A percentile compares a stretch with the other conserved stretches of the same genome.
phyloP scores from a whole-genome alignment of 2,797 vertebrate genomes.

The Sebastolobus altivelis region DNA sequence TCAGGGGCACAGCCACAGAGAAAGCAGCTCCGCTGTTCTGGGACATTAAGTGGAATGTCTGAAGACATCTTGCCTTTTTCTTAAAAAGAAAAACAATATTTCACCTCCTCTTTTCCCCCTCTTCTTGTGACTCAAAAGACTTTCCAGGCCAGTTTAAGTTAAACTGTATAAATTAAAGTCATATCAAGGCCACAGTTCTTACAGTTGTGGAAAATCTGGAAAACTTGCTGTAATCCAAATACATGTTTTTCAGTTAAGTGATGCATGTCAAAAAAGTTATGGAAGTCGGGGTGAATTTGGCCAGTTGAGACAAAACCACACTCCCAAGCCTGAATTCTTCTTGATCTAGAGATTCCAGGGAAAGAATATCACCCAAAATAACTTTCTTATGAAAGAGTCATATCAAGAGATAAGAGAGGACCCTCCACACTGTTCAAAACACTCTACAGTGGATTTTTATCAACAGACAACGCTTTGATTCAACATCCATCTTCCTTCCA shows the following conservation, averaged over 20 bases:
- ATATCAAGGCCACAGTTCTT: not conserved
- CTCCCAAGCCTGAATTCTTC: not conserved
- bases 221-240: conserved; percentile 22
- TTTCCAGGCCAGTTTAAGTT: conserved; percentile 4
- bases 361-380: not conserved
- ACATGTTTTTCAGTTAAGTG: not conserved
- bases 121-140: conserved; percentile 13
- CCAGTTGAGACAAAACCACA: not conserved
- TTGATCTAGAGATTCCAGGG: not conserved
- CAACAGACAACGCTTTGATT: not conserved
- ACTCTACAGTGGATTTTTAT: not conserved
- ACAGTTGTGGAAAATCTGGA: conserved; percentile 6
- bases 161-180: not conserved
- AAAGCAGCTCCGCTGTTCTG: conserved; percentile 62
- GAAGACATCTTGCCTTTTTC: conserved; percentile 38
- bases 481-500: not conserved
- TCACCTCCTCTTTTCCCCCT: not conserved
- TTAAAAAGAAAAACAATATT: not conserved
- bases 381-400: not conserved
- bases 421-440: not conserved
- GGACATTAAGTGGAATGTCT: conserved; percentile 78
- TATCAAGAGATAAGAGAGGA: not conserved
- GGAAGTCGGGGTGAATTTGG: not conserved
- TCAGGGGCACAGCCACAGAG: conserved; percentile 53
- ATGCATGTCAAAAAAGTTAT: not conserved